phyloP scores from a whole-genome alignment of 1,140 invertebrate genomes.

The Tyrophagus putrescentiae region DNA sequence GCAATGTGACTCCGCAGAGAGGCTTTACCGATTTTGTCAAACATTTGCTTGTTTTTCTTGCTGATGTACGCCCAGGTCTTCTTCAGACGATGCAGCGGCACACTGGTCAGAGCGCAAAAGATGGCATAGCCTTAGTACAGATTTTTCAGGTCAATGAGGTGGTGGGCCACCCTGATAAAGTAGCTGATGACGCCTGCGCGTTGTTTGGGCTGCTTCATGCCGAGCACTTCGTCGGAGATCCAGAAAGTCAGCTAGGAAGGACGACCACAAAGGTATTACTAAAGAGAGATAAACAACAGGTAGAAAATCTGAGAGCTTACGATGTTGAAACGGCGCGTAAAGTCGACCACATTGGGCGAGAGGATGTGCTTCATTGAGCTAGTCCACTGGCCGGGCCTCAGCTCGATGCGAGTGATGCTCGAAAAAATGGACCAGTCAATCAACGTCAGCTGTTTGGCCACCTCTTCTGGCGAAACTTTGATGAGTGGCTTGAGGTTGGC shows the following conservation, averaged over 20 bases:
- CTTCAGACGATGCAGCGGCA: conserved; percentile 63
- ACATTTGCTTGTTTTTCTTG: too few relatives aligned
- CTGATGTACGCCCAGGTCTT: conserved; percentile 42
- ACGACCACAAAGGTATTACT: conserved; percentile 30
- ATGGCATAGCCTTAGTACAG: conserved; percentile 83
- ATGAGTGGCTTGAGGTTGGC: not conserved
- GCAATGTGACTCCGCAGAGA: too few relatives aligned
- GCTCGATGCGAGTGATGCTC: conserved; percentile 56
- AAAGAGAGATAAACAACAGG: conserved; percentile 17
- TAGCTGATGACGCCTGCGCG: conserved; percentile 70
- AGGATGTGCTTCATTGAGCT: conserved; percentile 43
- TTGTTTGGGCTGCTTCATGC: conserved; percentile 55
- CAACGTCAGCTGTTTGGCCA: conserved; percentile 61
- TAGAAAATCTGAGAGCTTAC: conserved; percentile 43
- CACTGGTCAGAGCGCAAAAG: conserved; percentile 75
- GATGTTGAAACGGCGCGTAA: conserved; percentile 85
- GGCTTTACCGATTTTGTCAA: too few relatives aligned
- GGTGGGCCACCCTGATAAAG: conserved; percentile 84
- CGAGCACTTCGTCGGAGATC: conserved; percentile 71
- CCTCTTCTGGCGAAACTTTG: conserved; percentile 37
- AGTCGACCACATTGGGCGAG: conserved; percentile 83
- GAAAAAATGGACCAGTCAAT: conserved; percentile 69
- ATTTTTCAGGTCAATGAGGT: conserved; percentile 71
- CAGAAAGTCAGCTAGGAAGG: conserved; percentile 58
- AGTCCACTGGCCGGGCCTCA: conserved; percentile 8